A percentile compares a stretch with the other conserved stretches of the same genome.
Evolutionary conservation across 2,888 invertebrate species (phyloP).

Genomic region (Drosophila mettleri): DNA sequence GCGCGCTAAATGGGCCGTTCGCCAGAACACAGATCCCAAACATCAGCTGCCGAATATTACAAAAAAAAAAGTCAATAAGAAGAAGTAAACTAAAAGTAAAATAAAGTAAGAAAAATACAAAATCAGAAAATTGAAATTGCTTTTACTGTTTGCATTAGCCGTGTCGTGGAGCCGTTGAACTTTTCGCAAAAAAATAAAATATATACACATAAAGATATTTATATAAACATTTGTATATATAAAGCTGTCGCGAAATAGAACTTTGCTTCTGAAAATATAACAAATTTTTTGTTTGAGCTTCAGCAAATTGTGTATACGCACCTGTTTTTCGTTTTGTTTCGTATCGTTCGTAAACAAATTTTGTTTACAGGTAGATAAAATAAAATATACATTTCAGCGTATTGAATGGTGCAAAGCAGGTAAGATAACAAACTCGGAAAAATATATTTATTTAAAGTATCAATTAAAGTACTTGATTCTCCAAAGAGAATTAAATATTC

Average conservation of each 20-base stretch:
- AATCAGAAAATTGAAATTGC: slow-evolving; percentile 1
- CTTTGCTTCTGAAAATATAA: slow-evolving; percentile 23
- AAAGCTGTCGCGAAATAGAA: slow-evolving; percentile 20
- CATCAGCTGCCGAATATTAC: slow-evolving; percentile 23
- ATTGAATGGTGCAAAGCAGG: background rate
- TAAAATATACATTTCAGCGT: background rate
- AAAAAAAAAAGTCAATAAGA: background rate
- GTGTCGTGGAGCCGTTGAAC: slow-evolving; percentile 55
- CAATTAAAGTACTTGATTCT: no score
- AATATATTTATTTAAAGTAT: background rate
- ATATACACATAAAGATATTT: background rate
- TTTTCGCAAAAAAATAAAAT: slow-evolving; percentile 14
- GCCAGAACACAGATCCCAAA: slow-evolving; percentile 55
- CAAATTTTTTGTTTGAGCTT: slow-evolving; percentile 21
- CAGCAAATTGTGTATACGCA: slow-evolving; percentile 21
- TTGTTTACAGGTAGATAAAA: slow-evolving; percentile 9
- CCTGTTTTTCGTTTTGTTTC: slow-evolving; percentile 44
- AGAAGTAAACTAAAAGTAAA: slow-evolving; percentile 1
- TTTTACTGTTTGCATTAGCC: slow-evolving; percentile 42
- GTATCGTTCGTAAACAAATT: slow-evolving; percentile 69
- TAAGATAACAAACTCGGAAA: background rate
- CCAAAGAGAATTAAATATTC: background rate
- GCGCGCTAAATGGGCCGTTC: slow-evolving; percentile 68
- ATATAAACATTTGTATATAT: slow-evolving; percentile 7
- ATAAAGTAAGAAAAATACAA: background rate